These are phyloP conservation scores for Rutilus rutilus DNA, from an alignment of 2,113 vertebrate genomes.

Conservation along the genomic window DNA sequence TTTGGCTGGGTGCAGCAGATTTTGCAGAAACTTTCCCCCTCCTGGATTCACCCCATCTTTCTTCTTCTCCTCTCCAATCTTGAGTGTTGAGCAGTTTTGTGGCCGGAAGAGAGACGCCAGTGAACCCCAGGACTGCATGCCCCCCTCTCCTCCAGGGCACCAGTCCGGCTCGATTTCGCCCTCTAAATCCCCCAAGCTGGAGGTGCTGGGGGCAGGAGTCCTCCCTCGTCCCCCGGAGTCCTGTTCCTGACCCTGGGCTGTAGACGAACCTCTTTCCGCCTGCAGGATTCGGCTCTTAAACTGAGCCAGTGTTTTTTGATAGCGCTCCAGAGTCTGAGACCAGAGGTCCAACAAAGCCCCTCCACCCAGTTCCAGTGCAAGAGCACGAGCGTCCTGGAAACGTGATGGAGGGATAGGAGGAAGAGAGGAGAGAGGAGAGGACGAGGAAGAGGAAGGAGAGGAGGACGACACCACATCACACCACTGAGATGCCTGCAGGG, in stretches of 20 bases:
- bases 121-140: constrained; percentile 80
- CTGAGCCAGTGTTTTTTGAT: constrained; percentile 77
- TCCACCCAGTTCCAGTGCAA: constrained; percentile 83
- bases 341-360: constrained; percentile 79
- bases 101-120: constrained; percentile 78
- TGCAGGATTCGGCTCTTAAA: constrained; percentile 78
- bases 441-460: constrained; percentile 54
- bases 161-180: constrained; percentile 71
- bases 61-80: constrained; percentile 76
- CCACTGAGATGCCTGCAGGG: constrained; percentile 81
- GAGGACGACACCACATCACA: constrained; percentile 77
- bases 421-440: constrained; percentile 71
- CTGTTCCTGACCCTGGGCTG: constrained; percentile 25
- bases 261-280: constrained; percentile 58
- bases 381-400: constrained; percentile 84
- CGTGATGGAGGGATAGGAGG: constrained; percentile 80
- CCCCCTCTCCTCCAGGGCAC: constrained; percentile 69
- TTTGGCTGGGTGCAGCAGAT: constrained; percentile 76
- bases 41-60: constrained; percentile 65
- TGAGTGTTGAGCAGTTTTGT: constrained; percentile 78
- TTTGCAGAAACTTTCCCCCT: constrained; percentile 79
- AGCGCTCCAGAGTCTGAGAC: constrained; percentile 79
- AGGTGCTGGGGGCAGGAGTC: constrained; percentile 56
- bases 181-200: constrained; percentile 74
- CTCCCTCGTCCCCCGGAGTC: constrained; percentile 58